Conservation (phyloP, 2,113 vertebrate species). For the Passer domesticus region DNA sequence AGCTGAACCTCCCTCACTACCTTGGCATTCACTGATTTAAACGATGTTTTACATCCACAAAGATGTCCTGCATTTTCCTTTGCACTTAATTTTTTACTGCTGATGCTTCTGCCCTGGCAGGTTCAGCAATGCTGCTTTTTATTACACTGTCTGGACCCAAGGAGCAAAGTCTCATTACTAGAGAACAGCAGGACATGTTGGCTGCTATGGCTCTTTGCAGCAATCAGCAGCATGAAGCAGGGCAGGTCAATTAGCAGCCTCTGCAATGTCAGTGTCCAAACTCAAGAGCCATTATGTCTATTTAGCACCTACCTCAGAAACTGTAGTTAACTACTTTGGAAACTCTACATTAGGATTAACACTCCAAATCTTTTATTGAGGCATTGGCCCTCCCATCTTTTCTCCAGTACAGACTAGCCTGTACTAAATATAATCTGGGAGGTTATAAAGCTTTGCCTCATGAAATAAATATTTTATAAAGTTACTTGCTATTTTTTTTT, state of each 20-base stretch:
- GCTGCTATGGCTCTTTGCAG: neutral
- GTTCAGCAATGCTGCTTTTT: neutral
- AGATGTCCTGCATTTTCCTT: neutral
- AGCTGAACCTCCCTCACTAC: neutral
- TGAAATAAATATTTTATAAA: neutral
- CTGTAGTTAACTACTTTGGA: neutral
- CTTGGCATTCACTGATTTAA: neutral
- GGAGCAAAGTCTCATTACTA: neutral
- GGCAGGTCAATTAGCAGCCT: conserved; percentile 1
- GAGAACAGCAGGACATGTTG: neutral
- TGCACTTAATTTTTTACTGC: neutral
- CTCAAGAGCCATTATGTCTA: neutral
- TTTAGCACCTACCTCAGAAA: neutral
- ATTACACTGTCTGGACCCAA: neutral
- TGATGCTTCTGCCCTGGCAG: neutral
- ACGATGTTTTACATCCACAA: neutral
- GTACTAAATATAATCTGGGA: neutral
- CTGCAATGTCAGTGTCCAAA: neutral
- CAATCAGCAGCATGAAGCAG: neutral
- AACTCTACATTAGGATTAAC: neutral
- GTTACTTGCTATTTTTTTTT: neutral
- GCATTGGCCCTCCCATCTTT: neutral
- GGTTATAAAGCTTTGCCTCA: neutral
- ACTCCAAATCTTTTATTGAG: neutral
- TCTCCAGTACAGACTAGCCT: neutral